A percentile compares a stretch with the other conserved stretches of the same genome.
Conservation (phyloP, 2,113 vertebrate species). For the Emydocephalus ijimae region DNA sequence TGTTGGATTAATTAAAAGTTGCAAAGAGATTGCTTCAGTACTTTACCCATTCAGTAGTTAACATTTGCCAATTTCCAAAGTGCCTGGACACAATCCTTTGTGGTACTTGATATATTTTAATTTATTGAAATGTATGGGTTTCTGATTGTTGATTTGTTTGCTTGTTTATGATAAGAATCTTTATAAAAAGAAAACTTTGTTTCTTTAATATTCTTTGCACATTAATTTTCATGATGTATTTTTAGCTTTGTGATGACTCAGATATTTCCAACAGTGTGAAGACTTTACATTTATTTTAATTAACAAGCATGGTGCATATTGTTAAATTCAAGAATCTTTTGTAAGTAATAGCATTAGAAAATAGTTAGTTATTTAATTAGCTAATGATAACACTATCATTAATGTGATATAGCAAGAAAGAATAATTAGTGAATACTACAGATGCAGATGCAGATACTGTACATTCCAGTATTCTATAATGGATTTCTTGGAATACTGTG, state of each 20-base stretch:
- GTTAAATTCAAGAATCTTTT: constrained; percentile 43
- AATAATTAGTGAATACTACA: constrained; percentile 70
- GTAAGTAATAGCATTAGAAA: constrained; percentile 65
- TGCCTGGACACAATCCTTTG: not conserved
- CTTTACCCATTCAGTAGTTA: not conserved
- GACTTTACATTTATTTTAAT: constrained; percentile 25
- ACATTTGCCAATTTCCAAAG: not conserved
- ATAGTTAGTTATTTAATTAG: constrained; percentile 62
- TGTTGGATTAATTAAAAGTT: not conserved
- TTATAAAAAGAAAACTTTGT: not conserved
- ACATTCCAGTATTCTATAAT: constrained; percentile 54
- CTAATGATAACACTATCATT: constrained; percentile 57
- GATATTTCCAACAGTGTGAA: not conserved
- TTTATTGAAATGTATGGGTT: not conserved
- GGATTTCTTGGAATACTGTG: constrained; percentile 56
- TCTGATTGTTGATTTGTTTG: fast-evolving
- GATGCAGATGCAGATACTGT: constrained; percentile 52
- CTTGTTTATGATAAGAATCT: not conserved
- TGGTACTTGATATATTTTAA: not conserved
- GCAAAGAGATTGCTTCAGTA: not conserved
- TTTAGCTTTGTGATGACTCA: not conserved
- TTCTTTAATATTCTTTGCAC: not conserved
- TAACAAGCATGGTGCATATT: constrained; percentile 31
- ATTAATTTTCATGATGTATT: not conserved
- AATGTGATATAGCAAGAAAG: constrained; percentile 64